phyloP scores from a whole-genome alignment of 2,113 vertebrate species.

The Albula glossodonta region DNA sequence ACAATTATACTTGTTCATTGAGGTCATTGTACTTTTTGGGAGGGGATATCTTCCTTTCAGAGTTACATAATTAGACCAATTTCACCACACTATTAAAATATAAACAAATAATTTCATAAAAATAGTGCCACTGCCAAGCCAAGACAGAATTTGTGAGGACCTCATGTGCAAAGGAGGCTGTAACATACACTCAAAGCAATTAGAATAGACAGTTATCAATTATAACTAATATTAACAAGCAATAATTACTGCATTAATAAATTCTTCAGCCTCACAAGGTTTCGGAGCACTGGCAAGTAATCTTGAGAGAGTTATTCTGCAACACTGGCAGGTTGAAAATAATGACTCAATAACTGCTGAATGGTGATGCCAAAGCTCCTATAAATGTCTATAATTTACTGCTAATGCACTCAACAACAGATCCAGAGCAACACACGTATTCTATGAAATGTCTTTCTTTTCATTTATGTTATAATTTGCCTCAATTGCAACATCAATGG shows the following conservation, averaged over 20 bases:
- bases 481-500: slow-evolving; percentile 21
- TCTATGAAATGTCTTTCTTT: slow-evolving; percentile 11
- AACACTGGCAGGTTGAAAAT: slow-evolving; percentile 9
- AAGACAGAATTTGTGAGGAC: not conserved
- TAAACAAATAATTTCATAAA: not conserved
- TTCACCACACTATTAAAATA: not conserved
- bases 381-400: slow-evolving; percentile 11
- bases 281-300: slow-evolving; percentile 8
- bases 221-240: slow-evolving; percentile 2
- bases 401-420: slow-evolving; percentile 10
- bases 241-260: slow-evolving; percentile 1
- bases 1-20: not conserved
- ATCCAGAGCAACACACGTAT: not conserved
- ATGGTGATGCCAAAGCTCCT: slow-evolving; percentile 8
- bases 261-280: not conserved
- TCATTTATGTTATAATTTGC: slow-evolving; percentile 16
- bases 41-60: not conserved
- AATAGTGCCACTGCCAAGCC: not conserved
- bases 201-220: not conserved
- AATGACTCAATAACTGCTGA: slow-evolving; percentile 7
- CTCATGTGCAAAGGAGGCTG: not conserved
- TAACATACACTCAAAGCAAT: not conserved
- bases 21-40: not conserved
- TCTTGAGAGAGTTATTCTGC: not conserved
- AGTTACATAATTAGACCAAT: not conserved